phyloP scores from a whole-genome alignment of 2,888 invertebrate species.

The Mylabris sibirica region DNA sequence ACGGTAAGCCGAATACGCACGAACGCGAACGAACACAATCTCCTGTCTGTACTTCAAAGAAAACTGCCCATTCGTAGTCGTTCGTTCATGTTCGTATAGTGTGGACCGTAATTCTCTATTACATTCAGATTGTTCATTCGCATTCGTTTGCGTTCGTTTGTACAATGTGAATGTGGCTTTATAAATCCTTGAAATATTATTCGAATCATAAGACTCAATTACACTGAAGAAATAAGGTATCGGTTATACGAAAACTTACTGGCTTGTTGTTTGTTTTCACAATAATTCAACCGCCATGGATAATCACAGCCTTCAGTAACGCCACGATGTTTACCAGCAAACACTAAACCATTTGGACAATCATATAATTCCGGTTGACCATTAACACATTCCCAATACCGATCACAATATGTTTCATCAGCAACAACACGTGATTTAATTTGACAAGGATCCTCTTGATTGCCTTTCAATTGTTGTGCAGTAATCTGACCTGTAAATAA shows the following conservation, averaged over 20 bases:
- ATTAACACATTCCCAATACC: conserved; percentile 87
- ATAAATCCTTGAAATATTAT: conserved; percentile 3
- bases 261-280: conserved; percentile 81
- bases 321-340: conserved; percentile 86
- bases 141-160: no score
- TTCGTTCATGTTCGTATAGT: no score
- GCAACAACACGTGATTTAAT: conserved; percentile 77
- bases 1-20: no score
- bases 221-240: background rate
- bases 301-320: conserved; percentile 91
- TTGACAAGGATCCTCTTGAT: conserved; percentile 83
- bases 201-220: background rate
- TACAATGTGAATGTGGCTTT: no score
- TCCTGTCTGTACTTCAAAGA: no score
- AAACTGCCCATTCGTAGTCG: no score
- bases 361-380: conserved; percentile 85
- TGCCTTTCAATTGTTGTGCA: conserved; percentile 54
- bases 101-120: no score
- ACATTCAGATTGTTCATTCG: no score
- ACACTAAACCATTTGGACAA: conserved; percentile 90
- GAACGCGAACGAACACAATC: no score
- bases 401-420: conserved; percentile 83
- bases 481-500: conserved; percentile 25
- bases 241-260: conserved; percentile 63
- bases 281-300: conserved; percentile 88